phyloP scores from a whole-genome alignment of 2,797 vertebrate genomes.

The Cyprinodon diabolis region DNA sequence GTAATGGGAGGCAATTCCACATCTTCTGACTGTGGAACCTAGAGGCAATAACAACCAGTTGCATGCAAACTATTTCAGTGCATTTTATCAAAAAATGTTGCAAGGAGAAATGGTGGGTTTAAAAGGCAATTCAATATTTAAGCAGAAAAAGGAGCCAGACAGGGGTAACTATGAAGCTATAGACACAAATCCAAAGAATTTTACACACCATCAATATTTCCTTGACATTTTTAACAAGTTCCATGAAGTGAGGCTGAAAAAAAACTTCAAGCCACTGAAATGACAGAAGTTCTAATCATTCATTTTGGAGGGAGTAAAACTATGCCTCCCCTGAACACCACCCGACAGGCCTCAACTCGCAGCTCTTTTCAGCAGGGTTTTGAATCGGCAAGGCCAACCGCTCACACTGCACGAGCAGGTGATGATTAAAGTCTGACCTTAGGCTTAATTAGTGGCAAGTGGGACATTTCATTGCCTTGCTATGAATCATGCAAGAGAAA shows the following conservation, averaged over 20 bases:
- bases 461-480: conserved; percentile 67
- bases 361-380: conserved; percentile 28
- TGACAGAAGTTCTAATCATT: conserved; percentile 41
- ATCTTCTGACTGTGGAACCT: too few species aligned
- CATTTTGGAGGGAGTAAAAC: conserved; percentile 8
- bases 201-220: neutral
- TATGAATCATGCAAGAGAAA: conserved; percentile 74
- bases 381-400: conserved; percentile 46
- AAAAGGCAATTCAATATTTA: conserved; percentile 23
- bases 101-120: conserved; percentile 14
- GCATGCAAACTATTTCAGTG: neutral
- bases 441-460: conserved; percentile 78
- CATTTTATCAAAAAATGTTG: neutral
- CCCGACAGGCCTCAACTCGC: conserved; percentile 22
- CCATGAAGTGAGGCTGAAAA: neutral
- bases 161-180: conserved; percentile 26
- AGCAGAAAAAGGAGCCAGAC: conserved; percentile 31
- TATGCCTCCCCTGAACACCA: neutral
- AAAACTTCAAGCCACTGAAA: conserved; percentile 24
- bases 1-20: too few species aligned
- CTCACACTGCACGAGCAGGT: conserved; percentile 65
- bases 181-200: conserved; percentile 20
- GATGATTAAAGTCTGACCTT: conserved; percentile 81
- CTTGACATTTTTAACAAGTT: neutral
- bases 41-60: neutral